phyloP scores from a whole-genome alignment of 2,113 vertebrate species.

The Burhinus oedicnemus region DNA sequence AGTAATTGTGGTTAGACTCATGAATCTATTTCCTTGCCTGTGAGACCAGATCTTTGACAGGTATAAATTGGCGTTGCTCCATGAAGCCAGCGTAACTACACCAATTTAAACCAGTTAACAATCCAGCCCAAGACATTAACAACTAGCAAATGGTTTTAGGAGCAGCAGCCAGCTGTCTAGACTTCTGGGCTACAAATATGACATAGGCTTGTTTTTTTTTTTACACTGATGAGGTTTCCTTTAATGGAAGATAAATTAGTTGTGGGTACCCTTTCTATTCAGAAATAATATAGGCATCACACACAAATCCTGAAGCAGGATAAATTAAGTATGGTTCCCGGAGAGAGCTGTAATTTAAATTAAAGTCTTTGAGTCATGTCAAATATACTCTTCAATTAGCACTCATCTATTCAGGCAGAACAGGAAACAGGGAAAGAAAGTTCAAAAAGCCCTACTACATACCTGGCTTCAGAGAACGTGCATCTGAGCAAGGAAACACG shows the following conservation, averaged over 20 bases:
- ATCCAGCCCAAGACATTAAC: background rate
- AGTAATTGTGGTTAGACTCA: background rate
- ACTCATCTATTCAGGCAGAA: background rate
- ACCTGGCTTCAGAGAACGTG: background rate
- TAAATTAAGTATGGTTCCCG: background rate
- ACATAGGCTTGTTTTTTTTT: background rate
- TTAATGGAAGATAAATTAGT: conserved; percentile 18
- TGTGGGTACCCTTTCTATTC: background rate
- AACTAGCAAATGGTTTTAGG: background rate
- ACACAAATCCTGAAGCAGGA: background rate
- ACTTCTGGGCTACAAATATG: conserved; percentile 5
- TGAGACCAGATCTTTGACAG: background rate
- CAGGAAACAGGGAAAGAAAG: background rate
- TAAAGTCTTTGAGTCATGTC: background rate
- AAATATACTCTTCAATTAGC: background rate
- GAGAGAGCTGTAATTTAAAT: background rate
- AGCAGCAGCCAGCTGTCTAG: conserved; percentile 21
- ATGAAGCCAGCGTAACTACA: background rate
- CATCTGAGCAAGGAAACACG: background rate
- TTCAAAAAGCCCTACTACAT: background rate
- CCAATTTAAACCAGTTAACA: background rate
- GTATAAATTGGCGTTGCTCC: background rate
- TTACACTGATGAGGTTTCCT: background rate
- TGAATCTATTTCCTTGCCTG: background rate
- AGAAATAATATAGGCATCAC: background rate